Evolutionary conservation across 2,797 vertebrate genomes (phyloP), one percentile per base, ranked within the genome.

Genomic region (Macropodus opercularis): DNA sequence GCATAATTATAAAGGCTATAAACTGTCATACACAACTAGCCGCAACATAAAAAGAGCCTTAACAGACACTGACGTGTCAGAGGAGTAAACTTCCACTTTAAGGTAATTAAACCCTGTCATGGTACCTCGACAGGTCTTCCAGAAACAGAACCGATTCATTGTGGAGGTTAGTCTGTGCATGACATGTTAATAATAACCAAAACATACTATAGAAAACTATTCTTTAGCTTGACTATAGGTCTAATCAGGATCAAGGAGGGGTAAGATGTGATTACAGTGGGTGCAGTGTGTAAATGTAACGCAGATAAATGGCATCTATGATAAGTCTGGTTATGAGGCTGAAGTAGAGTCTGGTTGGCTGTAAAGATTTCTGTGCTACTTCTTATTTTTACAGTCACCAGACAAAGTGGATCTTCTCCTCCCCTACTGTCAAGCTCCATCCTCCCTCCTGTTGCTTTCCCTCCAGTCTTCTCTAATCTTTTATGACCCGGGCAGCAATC

Each of bases 311-410:
- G 34, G 13, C 19, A 61, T 57, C 26, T 32, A 10, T 14, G 27
- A 19, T 21, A 35, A 18, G 9, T 21, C 17, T 44, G 23, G 58
- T 52, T 24, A 29, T 43, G 21, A 39, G 3, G 64, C 49, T 47
- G 57, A 61, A 63, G 67, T 3, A 69, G 63, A 69, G 53, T 43
- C 52, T 51, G 36, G 38, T 63, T 56, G 56, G 39, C 44, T 43
- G 51, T 72, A 70, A 48, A 11, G 19, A 73, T 77, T 79, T 68
- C 34, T 36, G 42, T 47, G 79, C 63, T 49, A 63, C 66, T 63
- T 68, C 66, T 73, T 80, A n/a, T 29, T 63, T 50, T 51, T n/a
- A n/a, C n/a, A 76, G 71, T 59, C 71, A 80, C 76, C 69, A 76
- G 56, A 69, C 51, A n/a, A 53, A 71, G 51, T 51, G 70, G 48